A percentile compares a stretch with the other conserved stretches of the same genome.
phyloP scores from a whole-genome alignment of 2,888 invertebrate genomes.

The Ethmia dodecea region DNA sequence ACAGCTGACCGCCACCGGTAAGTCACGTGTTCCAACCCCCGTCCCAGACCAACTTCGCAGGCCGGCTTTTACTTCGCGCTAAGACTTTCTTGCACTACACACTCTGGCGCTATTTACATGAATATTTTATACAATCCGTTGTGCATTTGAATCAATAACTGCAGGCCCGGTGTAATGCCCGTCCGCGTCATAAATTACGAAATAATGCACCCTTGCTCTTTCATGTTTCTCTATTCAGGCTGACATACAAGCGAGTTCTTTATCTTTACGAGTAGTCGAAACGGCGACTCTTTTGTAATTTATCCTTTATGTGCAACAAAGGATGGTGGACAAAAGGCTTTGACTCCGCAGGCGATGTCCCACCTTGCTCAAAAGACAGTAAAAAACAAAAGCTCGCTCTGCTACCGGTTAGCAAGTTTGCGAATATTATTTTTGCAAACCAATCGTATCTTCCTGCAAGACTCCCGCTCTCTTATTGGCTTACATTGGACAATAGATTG shows the following conservation, averaged over 20 bases:
- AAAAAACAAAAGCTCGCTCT: constrained; percentile 44
- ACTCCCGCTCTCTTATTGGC: constrained; percentile 50
- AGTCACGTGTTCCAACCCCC: constrained; percentile 63
- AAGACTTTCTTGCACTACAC: constrained; percentile 23
- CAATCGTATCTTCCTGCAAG: constrained; percentile 57
- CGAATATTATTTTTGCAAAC: constrained; percentile 72
- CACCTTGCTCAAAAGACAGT: constrained; percentile 40
- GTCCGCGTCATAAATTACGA: constrained; percentile 59
- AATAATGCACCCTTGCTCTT: constrained; percentile 68
- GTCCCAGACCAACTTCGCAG: constrained; percentile 23
- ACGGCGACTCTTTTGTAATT: constrained; percentile 62
- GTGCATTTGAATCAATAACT: constrained; percentile 51
- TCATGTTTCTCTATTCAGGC: constrained; percentile 56
- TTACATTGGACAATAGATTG: constrained; percentile 51
- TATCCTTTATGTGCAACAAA: constrained; percentile 67
- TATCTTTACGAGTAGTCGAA: constrained; percentile 65
- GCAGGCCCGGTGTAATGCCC: constrained; percentile 48
- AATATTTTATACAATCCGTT: constrained; percentile 38
- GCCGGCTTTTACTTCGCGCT: constrained; percentile 19
- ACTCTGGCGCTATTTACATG: constrained; percentile 26
- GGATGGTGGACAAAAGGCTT: constrained; percentile 55
- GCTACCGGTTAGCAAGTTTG: constrained; percentile 56
- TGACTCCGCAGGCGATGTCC: constrained; percentile 45
- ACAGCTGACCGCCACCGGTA: constrained; percentile 73
- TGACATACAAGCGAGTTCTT: constrained; percentile 56